phyloP scores from a whole-genome alignment of 2,888 invertebrate species.

The Melanchra persicariae region DNA sequence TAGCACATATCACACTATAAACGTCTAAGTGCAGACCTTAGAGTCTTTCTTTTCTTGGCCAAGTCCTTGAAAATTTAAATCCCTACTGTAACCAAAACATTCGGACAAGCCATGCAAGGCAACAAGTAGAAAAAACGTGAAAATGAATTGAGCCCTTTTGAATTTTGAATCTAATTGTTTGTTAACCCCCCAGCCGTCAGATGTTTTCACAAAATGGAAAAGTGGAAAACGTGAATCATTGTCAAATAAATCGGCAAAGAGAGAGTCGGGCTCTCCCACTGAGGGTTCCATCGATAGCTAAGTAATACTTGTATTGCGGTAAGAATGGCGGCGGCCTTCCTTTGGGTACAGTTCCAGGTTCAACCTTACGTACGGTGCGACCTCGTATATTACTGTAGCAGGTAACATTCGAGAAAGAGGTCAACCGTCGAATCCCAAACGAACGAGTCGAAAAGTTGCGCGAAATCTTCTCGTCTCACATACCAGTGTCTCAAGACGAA shows the following conservation, averaged over 20 bases:
- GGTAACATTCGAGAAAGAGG: no score
- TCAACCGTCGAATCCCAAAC: no score
- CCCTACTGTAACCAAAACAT: constrained; percentile 1
- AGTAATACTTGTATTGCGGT: no score
- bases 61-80: not conserved
- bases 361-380: not conserved
- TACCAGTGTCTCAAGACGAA: no score
- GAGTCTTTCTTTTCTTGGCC: no score
- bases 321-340: not conserved
- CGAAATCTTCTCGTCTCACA: no score
- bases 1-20: not conserved
- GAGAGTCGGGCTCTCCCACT: not conserved
- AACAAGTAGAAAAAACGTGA: constrained; percentile 11
- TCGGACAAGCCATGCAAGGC: constrained; percentile 21
- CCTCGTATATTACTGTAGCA: not conserved
- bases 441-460: no score
- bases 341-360: not conserved
- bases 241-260: constrained; percentile 11
- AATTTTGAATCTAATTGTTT: constrained; percentile 22
- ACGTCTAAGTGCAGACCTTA: not conserved
- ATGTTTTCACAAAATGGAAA: constrained; percentile 6
- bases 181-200: not conserved
- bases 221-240: constrained; percentile 34
- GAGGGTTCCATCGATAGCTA: not conserved
- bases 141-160: not conserved